phyloP scores from a whole-genome alignment of 2,113 vertebrate genomes.

The Siniperca knerii region DNA sequence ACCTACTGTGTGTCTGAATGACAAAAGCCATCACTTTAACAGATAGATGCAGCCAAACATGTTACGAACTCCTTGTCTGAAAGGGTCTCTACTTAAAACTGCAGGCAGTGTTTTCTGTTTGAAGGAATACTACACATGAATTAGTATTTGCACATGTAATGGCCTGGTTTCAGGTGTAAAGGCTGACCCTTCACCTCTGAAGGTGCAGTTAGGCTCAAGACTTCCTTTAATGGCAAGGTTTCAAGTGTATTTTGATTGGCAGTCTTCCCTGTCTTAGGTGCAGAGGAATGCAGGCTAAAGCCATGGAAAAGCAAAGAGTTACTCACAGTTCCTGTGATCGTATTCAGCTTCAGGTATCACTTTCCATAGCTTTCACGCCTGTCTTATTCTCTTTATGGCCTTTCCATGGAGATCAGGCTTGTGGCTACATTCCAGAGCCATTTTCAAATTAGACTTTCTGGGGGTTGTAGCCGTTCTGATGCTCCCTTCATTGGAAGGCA shows the following conservation, averaged over 20 bases:
- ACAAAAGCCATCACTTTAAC: no score
- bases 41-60: no score
- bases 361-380: conserved; percentile 42
- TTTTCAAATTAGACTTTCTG: conserved; percentile 79
- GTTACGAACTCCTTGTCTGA: no score
- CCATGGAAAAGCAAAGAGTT: conserved; percentile 60
- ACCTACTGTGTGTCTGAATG: no score
- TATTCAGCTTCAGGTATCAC: conserved; percentile 47
- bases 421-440: conserved; percentile 74
- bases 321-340: conserved; percentile 48
- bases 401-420: conserved; percentile 63
- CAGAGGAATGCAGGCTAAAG: conserved; percentile 38
- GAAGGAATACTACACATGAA: not conserved
- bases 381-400: conserved; percentile 46
- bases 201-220: conserved; percentile 21
- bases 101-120: not conserved
- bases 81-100: not conserved
- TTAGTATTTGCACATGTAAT: no score
- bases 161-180: conserved; percentile 20
- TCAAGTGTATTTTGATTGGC: conserved; percentile 52
- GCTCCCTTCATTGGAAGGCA: conserved; percentile 80
- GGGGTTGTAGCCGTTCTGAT: conserved; percentile 75
- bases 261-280: conserved; percentile 16
- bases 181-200: conserved; percentile 24
- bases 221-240: conserved; percentile 42